Evolutionary conservation across 2,888 invertebrate genomes (phyloP).

Genomic region (Chymomyza caudatula): DNA sequence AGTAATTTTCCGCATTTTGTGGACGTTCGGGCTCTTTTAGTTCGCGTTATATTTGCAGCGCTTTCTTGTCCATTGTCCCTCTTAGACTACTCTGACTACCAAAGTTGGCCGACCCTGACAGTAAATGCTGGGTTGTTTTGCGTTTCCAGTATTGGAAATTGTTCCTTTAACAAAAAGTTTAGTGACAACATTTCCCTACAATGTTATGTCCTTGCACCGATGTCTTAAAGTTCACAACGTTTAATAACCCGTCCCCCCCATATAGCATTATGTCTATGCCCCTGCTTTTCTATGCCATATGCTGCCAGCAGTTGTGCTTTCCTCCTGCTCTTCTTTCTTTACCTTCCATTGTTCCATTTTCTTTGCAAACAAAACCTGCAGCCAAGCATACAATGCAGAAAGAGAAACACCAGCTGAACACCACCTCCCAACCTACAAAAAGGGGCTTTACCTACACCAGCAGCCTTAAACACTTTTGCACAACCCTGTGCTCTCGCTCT

Average conservation of each 20-base stretch:
- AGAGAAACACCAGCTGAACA: conserved; percentile 1
- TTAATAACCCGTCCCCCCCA: not conserved
- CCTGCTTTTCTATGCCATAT: conserved; percentile 35
- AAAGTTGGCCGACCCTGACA: too few species aligned
- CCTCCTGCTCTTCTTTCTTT: not conserved
- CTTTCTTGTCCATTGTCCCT: too few species aligned
- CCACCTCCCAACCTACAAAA: not conserved
- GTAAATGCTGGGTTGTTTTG: too few species aligned
- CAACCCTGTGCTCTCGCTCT: not conserved
- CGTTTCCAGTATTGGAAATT: too few species aligned
- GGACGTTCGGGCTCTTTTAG: too few species aligned
- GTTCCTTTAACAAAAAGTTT: too few species aligned
- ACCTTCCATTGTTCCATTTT: conserved; percentile 35
- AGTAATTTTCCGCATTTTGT: too few species aligned
- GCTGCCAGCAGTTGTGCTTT: conserved; percentile 33
- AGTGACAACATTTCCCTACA: too few species aligned
- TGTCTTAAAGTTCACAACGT: not conserved
- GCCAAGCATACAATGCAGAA: conserved; percentile 35
- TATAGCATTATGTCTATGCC: too few species aligned
- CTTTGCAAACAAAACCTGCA: conserved; percentile 48
- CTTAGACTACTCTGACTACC: too few species aligned
- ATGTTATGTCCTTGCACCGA: too few species aligned
- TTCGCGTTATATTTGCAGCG: too few species aligned
- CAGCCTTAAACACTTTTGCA: not conserved
- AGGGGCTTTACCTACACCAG: not conserved